Conservation (phyloP, 1,140 invertebrate genomes). For the Drosophila mayri region DNA sequence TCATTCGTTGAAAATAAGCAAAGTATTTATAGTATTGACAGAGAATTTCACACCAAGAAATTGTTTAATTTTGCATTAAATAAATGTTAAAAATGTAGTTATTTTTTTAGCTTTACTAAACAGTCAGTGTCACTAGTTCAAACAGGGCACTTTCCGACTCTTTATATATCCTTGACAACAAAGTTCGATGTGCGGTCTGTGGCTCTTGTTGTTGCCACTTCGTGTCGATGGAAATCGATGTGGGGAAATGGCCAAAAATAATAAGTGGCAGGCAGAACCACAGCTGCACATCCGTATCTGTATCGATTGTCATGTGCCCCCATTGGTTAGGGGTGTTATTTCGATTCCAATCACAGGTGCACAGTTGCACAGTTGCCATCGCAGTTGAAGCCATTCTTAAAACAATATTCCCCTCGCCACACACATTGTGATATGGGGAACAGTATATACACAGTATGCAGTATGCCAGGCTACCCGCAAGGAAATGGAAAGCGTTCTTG, state of each 20-base stretch:
- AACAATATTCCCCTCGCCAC: conserved; percentile 52
- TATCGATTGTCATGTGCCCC: conserved; percentile 29
- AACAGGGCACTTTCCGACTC: neutral
- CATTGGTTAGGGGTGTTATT: conserved; percentile 22
- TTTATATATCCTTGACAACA: neutral
- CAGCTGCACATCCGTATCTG: conserved; percentile 21
- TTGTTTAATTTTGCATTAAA: neutral
- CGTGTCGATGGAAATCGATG: conserved; percentile 1
- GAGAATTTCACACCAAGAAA: neutral
- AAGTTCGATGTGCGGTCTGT: conserved; percentile 7
- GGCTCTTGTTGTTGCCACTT: conserved; percentile 12
- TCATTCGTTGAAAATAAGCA: neutral
- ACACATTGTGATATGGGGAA: neutral
- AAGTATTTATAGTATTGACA: no score
- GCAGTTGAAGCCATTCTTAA: conserved; percentile 43
- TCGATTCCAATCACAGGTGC: conserved; percentile 50
- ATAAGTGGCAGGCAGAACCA: conserved; percentile 31
- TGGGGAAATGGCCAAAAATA: conserved; percentile 40
- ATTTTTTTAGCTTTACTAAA: neutral
- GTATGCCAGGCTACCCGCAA: conserved; percentile 4
- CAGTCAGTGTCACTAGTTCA: neutral
- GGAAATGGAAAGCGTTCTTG: conserved; percentile 44
- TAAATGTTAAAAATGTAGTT: neutral
- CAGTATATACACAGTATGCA: neutral
- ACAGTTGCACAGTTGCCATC: conserved; percentile 9